Evolutionary conservation across 2,797 vertebrate species (phyloP), one percentile per base, ranked within the genome.

Genomic region (Anguilla marmorata): DNA sequence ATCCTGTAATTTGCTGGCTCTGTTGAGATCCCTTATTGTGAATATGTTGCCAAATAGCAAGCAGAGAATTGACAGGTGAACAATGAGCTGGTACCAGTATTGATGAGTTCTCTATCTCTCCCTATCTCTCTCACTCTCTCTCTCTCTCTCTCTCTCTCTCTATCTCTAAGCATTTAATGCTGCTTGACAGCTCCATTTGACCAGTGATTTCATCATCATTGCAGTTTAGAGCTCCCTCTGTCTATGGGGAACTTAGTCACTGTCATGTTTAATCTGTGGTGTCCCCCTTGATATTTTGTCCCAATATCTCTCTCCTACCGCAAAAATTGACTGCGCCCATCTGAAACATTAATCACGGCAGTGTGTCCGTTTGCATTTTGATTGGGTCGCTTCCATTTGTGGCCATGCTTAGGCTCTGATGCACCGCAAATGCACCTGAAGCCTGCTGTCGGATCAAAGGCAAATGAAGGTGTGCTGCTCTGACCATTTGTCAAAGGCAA

Each of bases 141-240:
- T 87, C 88, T 87, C 87, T 88, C 84, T 24, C 89, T 87, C 56
- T 58, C 56, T 90, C 88, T 87, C 86, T 89, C 33, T 3, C 2
- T 86, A 87, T 87, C 74, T 82, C 83, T 30, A 88, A 87, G 84
- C 87, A 7, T 86, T 58, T 90, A 87, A 91, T 89, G 86, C 83
- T 86, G 84, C 37, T 84, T 86, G 91, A 91, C 92, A 90, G 89
- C 87, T 91, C 56, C 50, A 89, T 91, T 90, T 91, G 84, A 86
- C 69, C 37, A 52, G 83, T 89, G 84, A 9, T 85, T 63, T 86
- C 86, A 69, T 72, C 84, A 87, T 86, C 72, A 89, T 76, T 76
- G 79, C 60, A 87, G 89, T 90, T 89, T 86, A 9, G 82, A 88
- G 87, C 87, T 60, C 63, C 89, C 24, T 27, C 80, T 56, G 80